phyloP scores from a whole-genome alignment of 2,113 vertebrate species.

The Siphamia tubifer region DNA sequence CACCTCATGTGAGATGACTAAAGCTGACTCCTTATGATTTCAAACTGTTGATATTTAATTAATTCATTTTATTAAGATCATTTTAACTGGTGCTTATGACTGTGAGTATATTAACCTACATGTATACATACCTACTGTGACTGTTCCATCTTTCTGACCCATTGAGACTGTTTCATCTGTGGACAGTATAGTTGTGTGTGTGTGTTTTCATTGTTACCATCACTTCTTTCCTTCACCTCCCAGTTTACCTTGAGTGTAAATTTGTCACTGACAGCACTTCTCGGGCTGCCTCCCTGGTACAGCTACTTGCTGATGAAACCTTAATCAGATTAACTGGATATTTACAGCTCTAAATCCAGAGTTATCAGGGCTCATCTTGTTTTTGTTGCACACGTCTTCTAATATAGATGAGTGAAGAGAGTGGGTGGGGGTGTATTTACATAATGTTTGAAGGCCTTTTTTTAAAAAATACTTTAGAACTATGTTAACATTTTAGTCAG shows the following conservation, averaged over 20 bases:
- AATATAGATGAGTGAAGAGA: not conserved
- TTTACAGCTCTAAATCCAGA: slow-evolving; percentile 69
- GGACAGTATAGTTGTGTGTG: not conserved
- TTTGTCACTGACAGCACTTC: slow-evolving; percentile 11
- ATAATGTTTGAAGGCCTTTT: not conserved
- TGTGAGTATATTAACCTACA: too few relatives aligned
- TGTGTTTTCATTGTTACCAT: not conserved
- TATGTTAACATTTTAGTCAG: not conserved
- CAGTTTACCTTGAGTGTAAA: slow-evolving; percentile 17
- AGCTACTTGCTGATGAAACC: slow-evolving; percentile 46
- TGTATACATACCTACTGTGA: too few relatives aligned
- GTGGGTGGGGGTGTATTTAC: not conserved
- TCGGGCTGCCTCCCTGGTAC: not conserved
- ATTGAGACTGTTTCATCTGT: not conserved
- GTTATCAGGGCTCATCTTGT: slow-evolving; percentile 63
- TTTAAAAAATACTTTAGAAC: not conserved
- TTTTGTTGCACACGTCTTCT: slow-evolving; percentile 18
- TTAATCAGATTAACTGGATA: slow-evolving; percentile 74
- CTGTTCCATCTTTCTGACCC: too few relatives aligned
- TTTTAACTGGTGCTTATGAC: too few relatives aligned
- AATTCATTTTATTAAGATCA: too few relatives aligned
- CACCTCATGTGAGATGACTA: slow-evolving; percentile 5
- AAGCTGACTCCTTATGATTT: not conserved
- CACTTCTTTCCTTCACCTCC: not conserved
- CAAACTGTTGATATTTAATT: too few relatives aligned